Evolutionary conservation across 2,888 invertebrate genomes (phyloP).

Genomic region (Masnerella sp.): DNA sequence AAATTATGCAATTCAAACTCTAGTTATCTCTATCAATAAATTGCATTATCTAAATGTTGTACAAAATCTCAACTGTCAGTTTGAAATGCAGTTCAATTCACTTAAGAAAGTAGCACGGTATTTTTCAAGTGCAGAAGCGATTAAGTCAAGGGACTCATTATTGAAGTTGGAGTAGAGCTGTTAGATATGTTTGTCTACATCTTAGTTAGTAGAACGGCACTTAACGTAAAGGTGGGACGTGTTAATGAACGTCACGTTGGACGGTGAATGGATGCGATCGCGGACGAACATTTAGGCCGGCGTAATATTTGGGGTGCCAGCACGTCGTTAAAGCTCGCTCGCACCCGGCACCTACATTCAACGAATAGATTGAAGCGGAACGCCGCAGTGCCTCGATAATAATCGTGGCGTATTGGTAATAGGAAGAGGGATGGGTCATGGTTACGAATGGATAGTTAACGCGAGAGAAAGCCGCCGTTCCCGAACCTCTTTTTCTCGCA

Average conservation of each 20-base stretch:
- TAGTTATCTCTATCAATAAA: no score
- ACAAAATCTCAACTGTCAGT: no score
- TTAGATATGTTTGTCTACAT: no score
- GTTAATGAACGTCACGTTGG: constrained; percentile 31
- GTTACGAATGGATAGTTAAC: constrained; percentile 47
- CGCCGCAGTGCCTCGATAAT: constrained; percentile 39
- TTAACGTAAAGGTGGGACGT: constrained; percentile 15
- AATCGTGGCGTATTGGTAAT: constrained; percentile 40
- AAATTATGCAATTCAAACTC: no score
- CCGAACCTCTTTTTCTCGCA: constrained; percentile 47
- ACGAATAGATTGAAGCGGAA: constrained; percentile 51
- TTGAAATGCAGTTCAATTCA: no score
- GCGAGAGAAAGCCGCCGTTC: constrained; percentile 34
- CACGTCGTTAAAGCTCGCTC: constrained; percentile 23
- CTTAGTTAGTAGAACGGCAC: constrained; percentile 12
- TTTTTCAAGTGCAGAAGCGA: no score
- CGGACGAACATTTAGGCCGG: constrained; percentile 37
- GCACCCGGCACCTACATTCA: constrained; percentile 41
- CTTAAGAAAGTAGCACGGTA: no score
- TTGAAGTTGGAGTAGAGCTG: no score
- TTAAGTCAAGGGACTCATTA: no score
- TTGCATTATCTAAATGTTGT: no score
- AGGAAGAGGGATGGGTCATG: constrained; percentile 55
- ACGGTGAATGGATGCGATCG: constrained; percentile 27
- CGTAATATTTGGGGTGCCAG: constrained; percentile 29